phyloP scores from a whole-genome alignment of 2,888 invertebrate genomes.

The Trichopoda pennipes region DNA sequence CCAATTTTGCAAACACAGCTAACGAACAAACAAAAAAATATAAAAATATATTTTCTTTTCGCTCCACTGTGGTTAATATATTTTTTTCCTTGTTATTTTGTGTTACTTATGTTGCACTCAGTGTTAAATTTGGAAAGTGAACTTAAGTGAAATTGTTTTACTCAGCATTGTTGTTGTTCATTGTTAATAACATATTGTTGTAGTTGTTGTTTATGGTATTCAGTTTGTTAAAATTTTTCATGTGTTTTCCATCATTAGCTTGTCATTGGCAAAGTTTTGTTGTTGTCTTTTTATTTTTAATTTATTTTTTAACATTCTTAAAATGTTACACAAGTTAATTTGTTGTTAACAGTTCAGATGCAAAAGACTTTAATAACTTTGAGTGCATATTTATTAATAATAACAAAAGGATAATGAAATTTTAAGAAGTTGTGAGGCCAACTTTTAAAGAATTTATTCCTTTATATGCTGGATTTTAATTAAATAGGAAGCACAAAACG shows the following conservation, averaged over 20 bases:
- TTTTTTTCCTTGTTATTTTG: background rate
- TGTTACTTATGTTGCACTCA: constrained; percentile 8
- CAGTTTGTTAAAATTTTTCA: constrained; percentile 47
- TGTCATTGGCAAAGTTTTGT: constrained; percentile 53
- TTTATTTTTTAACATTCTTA: background rate
- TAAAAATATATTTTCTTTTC: constrained; percentile 20
- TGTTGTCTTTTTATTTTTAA: background rate
- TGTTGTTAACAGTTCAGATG: background rate
- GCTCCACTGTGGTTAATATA: constrained; percentile 52
- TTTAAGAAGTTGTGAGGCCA: too few relatives aligned
- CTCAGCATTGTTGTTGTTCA: constrained; percentile 10
- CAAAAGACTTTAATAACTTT: background rate
- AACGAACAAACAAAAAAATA: background rate
- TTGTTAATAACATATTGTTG: constrained; percentile 15
- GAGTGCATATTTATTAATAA: too few relatives aligned
- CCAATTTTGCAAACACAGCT: constrained; percentile 46
- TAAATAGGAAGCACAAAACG: too few relatives aligned
- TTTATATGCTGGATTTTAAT: too few relatives aligned
- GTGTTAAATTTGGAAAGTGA: constrained; percentile 48
- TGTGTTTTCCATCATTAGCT: constrained; percentile 52
- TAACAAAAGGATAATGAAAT: too few relatives aligned
- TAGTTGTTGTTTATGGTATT: constrained; percentile 17
- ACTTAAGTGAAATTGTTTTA: constrained; percentile 37
- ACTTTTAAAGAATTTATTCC: too few relatives aligned
- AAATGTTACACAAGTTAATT: background rate